These are phyloP conservation scores for Ginglymostoma cirratum DNA, from an alignment of 2,113 vertebrate species.

Conservation along the genomic window DNA sequence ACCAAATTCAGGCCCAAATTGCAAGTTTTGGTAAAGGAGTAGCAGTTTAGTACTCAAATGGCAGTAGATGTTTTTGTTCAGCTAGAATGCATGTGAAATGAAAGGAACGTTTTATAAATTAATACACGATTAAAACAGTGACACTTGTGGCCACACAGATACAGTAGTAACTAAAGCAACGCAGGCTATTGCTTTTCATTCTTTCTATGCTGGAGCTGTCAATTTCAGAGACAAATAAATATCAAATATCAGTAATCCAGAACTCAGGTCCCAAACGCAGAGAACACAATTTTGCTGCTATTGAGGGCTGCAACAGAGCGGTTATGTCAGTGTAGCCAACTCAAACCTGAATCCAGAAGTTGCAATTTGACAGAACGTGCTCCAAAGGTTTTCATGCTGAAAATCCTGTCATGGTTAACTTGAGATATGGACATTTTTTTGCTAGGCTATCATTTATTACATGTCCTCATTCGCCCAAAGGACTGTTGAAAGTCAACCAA, in stretches of 20 bases:
- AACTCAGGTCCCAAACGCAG: too few species aligned
- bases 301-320: too few species aligned
- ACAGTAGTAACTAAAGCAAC: not conserved
- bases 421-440: too few species aligned
- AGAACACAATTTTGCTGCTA: too few species aligned
- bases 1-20: not conserved
- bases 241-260: not conserved
- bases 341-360: too few species aligned
- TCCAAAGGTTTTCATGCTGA: too few species aligned
- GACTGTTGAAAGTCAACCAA: too few species aligned
- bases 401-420: too few species aligned
- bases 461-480: too few species aligned
- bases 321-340: too few species aligned
- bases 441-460: too few species aligned
- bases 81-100: not conserved
- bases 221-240: not conserved
- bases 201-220: not conserved
- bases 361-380: too few species aligned
- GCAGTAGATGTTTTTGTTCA: not conserved
- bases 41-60: not conserved
- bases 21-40: not conserved
- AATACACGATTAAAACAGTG: not conserved
- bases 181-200: not conserved
- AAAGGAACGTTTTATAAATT: not conserved
- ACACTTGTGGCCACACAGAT: not conserved